phyloP scores from a whole-genome alignment of 1,140 invertebrate species.

The Apis florea region DNA sequence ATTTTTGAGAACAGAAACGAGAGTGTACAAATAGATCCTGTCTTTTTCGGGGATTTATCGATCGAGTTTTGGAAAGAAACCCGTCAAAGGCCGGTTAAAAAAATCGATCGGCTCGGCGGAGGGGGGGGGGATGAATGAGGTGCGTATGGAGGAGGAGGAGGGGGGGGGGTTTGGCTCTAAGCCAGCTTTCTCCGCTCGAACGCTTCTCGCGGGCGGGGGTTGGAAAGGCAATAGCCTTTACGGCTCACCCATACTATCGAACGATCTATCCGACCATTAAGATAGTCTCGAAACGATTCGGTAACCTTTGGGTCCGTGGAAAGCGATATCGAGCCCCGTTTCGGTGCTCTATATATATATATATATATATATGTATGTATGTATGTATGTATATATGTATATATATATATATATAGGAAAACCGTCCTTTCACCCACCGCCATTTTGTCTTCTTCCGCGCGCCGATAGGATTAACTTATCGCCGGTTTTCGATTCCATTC shows the following conservation, averaged over 20 bases:
- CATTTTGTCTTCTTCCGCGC: constrained; percentile 63
- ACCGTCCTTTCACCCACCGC: constrained; percentile 57
- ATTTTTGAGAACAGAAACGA: too few relatives aligned
- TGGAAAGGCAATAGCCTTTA: constrained; percentile 79
- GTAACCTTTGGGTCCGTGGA: constrained; percentile 80
- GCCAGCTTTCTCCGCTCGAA: constrained; percentile 61
- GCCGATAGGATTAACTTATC: constrained; percentile 55
- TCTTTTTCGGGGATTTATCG: too few relatives aligned
- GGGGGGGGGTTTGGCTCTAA: constrained; percentile 68
- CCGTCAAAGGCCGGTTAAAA: too few relatives aligned
- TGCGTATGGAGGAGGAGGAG: constrained; percentile 66
- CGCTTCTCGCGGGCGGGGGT: constrained; percentile 40
- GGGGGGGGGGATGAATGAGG: constrained; percentile 69
- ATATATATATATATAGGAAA: too few relatives aligned
- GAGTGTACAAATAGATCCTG: too few relatives aligned
- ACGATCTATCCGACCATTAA: constrained; percentile 81
- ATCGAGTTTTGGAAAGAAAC: too few relatives aligned
- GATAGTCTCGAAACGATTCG: constrained; percentile 81
- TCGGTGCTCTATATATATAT: constrained; percentile 41
- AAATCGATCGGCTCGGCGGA: too few relatives aligned
- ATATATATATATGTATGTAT: too few relatives aligned
- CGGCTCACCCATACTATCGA: constrained; percentile 81
- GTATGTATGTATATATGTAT: too few relatives aligned
- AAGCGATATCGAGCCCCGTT: constrained; percentile 80
- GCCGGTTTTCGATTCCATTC: too few relatives aligned